These are phyloP conservation scores for Calameuta idolon DNA, from an alignment of 2,888 invertebrate genomes.

Conservation along the genomic window DNA sequence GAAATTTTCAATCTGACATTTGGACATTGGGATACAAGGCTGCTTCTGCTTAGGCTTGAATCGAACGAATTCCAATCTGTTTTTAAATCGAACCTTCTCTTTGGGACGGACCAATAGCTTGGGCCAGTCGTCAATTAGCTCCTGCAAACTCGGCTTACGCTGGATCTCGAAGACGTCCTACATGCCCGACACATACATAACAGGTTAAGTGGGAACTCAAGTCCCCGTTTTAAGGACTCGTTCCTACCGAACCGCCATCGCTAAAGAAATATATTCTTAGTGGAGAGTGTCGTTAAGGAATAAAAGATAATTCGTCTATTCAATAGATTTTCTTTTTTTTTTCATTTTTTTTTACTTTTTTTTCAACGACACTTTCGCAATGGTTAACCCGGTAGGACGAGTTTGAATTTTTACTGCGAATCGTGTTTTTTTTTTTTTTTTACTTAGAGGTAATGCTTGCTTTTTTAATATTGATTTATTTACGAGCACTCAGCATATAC, in stretches of 20 bases:
- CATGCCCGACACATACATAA: slow-evolving; percentile 64
- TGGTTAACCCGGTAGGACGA: background rate
- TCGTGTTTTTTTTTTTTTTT: background rate
- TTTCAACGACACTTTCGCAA: background rate
- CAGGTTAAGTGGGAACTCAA: slow-evolving; percentile 20
- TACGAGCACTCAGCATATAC: slow-evolving; percentile 1
- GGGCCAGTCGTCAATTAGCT: slow-evolving; percentile 85
- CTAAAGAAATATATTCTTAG: background rate
- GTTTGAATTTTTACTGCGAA: slow-evolving; percentile 19
- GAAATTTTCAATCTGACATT: background rate
- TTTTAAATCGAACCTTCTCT: slow-evolving; percentile 74
- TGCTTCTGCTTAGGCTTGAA: slow-evolving; percentile 1
- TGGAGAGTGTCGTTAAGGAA: background rate
- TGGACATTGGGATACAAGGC: background rate
- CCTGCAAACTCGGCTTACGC: slow-evolving; percentile 77
- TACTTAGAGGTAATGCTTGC: slow-evolving; percentile 50
- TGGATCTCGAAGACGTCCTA: slow-evolving; percentile 78
- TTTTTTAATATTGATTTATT: slow-evolving; percentile 12
- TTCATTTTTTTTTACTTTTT: slow-evolving; percentile 8
- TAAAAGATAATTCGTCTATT: background rate
- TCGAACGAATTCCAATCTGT: slow-evolving; percentile 32
- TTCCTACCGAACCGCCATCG: slow-evolving; percentile 16
- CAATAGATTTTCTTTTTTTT: background rate
- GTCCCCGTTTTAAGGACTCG: slow-evolving; percentile 19
- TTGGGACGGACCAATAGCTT: slow-evolving; percentile 76